Evolutionary conservation across 2,888 invertebrate species (phyloP), one percentile per base, ranked within the genome.

Genomic region (Charanyca ferruginea): DNA sequence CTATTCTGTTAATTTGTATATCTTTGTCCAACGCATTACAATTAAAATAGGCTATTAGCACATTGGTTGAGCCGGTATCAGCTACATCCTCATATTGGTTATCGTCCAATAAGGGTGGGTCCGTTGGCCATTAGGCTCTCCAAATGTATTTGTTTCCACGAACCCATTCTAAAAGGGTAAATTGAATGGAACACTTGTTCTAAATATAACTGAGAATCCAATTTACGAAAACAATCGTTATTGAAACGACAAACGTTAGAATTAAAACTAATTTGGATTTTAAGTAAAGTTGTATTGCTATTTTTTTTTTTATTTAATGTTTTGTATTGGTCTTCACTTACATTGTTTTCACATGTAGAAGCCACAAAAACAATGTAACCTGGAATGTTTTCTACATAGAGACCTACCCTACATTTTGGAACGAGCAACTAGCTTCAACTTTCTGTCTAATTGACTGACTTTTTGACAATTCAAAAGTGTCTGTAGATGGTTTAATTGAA

Each of bases 71-170:
- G 69, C 73, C 75, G 72, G 79, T 80, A 77, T 77, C 69, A 71
- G 68, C 75, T 69, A 64, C 73, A 71, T 81, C 62, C 80, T 80
- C 70, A 80, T 87, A 89, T 87, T 83, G 86, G 67, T 83, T 86
- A 82, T 83, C 81, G 80, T 66, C 76, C 78, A 83, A 85, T 85
- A 85, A 84, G 81, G 87, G 81, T 77, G 79, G 80, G 75, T 51
- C 49, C 35, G 59, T 32, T 28, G 25, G 47, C 60, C 76, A 74
- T 74, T 80, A 80, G 44, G 44, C 62, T 62, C 63, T 72, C 65
- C 68, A 79, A 74, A 79, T 57, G 68, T 72, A 70, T 81, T 79
- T 77, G 77, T 81, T 80, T 81, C 52, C 49, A 66, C 58, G 65
- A 59, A 66, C 66, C 53, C 64, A 28, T 55, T 62, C 57, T 64